Conservation (phyloP, 2,888 invertebrate species). For the Aelia acuminata region DNA sequence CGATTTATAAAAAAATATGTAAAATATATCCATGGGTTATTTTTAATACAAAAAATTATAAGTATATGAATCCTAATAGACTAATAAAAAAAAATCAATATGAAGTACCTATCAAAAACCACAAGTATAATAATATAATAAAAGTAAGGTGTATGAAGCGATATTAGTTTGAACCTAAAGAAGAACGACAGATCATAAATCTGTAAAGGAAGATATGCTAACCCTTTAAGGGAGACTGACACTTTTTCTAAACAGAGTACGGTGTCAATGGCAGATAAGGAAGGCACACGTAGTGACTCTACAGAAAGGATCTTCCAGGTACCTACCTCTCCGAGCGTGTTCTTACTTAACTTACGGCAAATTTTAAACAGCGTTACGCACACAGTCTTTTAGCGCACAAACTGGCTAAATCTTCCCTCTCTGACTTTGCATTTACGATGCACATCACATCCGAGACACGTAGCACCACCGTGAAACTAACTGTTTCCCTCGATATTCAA, state of each 20-base stretch:
- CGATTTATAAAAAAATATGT: too few species aligned
- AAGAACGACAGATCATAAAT: neutral
- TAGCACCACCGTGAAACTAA: slow-evolving; percentile 17
- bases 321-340: neutral
- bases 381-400: slow-evolving; percentile 14
- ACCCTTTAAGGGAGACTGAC: slow-evolving; percentile 6
- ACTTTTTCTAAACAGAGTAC: slow-evolving; percentile 10
- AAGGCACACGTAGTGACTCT: neutral
- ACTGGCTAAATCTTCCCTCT: slow-evolving; percentile 22
- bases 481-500: neutral
- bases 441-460: neutral
- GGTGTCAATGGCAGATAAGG: slow-evolving; percentile 51
- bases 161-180: neutral
- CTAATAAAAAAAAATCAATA: neutral
- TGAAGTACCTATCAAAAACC: neutral
- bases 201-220: slow-evolving; percentile 20
- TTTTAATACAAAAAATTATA: too few species aligned
- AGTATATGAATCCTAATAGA: too few species aligned
- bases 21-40: too few species aligned
- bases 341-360: slow-evolving; percentile 34
- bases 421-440: slow-evolving; percentile 19
- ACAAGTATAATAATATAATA: neutral
- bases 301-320: neutral
- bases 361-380: slow-evolving; percentile 32
- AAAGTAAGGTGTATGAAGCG: neutral